phyloP scores from a whole-genome alignment of 2,797 vertebrate genomes.

The Vireo griseus region DNA sequence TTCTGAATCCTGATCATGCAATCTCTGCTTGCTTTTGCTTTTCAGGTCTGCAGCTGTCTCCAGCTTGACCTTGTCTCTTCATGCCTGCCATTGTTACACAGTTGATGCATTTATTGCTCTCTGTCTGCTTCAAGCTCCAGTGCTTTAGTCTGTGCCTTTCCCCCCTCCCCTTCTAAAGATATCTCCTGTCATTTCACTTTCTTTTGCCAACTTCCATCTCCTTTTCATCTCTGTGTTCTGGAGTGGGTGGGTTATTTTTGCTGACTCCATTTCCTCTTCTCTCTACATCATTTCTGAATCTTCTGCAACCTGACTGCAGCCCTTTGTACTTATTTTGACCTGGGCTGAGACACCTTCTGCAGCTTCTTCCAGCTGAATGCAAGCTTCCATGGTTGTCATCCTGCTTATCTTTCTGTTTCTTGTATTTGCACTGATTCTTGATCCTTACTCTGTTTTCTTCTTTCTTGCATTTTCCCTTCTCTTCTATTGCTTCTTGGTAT shows the following conservation, averaged over 20 bases:
- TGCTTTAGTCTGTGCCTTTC: not conserved
- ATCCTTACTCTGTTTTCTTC: not conserved
- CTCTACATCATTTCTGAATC: not conserved
- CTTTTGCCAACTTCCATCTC: constrained; percentile 30
- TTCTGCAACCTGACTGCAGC: not conserved
- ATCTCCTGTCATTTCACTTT: constrained; percentile 13
- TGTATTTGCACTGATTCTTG: not conserved
- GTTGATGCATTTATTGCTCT: not conserved
- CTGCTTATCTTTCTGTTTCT: not conserved
- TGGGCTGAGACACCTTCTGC: not conserved
- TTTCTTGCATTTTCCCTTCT: not conserved
- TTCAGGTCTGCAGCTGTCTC: not conserved
- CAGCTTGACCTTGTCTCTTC: not conserved
- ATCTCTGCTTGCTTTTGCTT: not conserved
- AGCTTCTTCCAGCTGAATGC: not conserved
- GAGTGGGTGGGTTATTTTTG: constrained; percentile 20
- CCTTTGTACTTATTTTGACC: not conserved
- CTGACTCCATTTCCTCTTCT: constrained; percentile 22
- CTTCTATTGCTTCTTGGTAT: not conserved
- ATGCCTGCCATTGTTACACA: not conserved
- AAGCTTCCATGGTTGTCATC: not conserved
- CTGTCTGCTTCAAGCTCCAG: not conserved
- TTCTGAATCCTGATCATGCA: not conserved
- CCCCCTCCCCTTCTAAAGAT: not conserved
- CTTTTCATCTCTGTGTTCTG: constrained; percentile 14